These are phyloP conservation scores for Rhamphomyia laevipes DNA, from an alignment of 2,888 invertebrate genomes.

Conservation along the genomic window DNA sequence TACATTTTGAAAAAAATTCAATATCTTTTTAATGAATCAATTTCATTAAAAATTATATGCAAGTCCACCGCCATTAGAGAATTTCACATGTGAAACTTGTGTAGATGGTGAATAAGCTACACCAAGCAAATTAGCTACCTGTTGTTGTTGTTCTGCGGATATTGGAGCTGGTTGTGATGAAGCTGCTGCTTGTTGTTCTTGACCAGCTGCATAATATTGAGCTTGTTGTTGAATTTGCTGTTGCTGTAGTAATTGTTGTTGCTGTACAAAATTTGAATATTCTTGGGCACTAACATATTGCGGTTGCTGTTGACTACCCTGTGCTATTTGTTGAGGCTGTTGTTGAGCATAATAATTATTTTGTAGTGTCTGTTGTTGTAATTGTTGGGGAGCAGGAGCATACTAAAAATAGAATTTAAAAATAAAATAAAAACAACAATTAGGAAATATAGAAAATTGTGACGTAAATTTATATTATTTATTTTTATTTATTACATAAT, in stretches of 20 bases:
- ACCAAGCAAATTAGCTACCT: constrained; percentile 23
- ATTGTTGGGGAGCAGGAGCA: constrained; percentile 1
- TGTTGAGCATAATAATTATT: constrained; percentile 23
- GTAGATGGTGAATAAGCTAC: constrained; percentile 38
- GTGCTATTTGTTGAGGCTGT: constrained; percentile 21
- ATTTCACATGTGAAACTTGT: constrained; percentile 40
- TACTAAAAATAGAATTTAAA: neutral
- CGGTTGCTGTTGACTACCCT: constrained; percentile 17
- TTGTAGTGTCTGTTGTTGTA: constrained; percentile 23
- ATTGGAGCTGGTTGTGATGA: constrained; percentile 16
- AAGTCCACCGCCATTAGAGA: constrained; percentile 34
- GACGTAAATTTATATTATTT: no score
- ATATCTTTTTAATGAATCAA: no score
- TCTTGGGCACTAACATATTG: constrained; percentile 14
- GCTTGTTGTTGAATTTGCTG: constrained; percentile 12
- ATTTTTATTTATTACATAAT: no score
- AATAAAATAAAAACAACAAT: neutral
- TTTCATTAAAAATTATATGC: constrained; percentile 27
- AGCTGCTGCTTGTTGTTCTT: neutral
- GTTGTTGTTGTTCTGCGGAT: constrained; percentile 16
- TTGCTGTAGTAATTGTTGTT: constrained; percentile 21
- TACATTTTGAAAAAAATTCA: neutral
- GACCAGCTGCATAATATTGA: constrained; percentile 1
- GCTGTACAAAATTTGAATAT: constrained; percentile 15
- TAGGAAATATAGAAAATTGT: no score